Conservation (phyloP, 2,797 vertebrate genomes). For the Hylomyscus alleni region DNA sequence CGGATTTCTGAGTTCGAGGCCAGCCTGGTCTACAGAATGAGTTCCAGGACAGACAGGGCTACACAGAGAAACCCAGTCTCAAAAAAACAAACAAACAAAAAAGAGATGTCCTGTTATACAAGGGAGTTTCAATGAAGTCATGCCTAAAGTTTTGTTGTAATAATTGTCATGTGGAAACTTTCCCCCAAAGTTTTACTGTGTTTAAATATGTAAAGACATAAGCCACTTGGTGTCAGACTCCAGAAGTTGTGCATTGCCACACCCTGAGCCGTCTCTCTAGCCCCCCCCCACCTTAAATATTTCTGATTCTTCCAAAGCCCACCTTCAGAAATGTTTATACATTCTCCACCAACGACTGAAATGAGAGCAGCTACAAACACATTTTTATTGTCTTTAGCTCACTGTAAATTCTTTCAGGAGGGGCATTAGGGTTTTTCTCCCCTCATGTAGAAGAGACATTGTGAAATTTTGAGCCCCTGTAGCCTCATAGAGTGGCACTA, state of each 20-base stretch:
- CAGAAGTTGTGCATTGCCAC: neutral
- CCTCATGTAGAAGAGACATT: neutral
- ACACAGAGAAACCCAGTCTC: too few species aligned
- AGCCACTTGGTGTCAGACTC: neutral
- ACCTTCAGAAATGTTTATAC: neutral
- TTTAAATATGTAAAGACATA: neutral
- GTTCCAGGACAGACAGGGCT: too few species aligned
- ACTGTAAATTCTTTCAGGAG: neutral
- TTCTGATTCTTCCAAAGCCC: neutral
- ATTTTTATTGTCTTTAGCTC: constrained; percentile 7
- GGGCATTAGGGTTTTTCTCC: neutral
- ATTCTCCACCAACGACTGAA: neutral
- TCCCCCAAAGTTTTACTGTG: neutral
- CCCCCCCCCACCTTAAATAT: neutral
- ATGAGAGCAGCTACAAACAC: neutral
- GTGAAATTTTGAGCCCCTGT: neutral
- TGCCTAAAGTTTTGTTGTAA: neutral
- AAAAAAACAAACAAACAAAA: too few species aligned
- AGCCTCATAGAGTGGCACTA: neutral
- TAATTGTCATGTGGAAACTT: neutral
- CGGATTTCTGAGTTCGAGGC: too few species aligned
- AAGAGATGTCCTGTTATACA: neutral
- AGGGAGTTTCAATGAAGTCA: neutral
- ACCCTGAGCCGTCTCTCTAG: too few species aligned
- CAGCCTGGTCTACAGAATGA: too few species aligned